Evolutionary conservation across 2,113 vertebrate genomes (phyloP).

Genomic region (Engraulis encrasicolus): DNA sequence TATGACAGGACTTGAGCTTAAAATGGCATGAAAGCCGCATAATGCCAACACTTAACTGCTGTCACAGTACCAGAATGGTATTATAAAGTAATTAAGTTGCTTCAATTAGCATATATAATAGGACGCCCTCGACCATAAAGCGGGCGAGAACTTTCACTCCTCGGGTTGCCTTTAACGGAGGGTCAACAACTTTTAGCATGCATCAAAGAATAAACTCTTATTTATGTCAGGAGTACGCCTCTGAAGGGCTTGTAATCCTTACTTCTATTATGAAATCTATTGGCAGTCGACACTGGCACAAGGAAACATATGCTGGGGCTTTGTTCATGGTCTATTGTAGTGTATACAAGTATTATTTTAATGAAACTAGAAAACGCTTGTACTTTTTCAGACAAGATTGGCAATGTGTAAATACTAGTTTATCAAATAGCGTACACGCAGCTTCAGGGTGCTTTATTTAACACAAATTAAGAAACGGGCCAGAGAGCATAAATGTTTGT

Average conservation of each 20-base stretch:
- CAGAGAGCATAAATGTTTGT: background rate
- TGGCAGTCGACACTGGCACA: background rate
- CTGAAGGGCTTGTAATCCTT: constrained; percentile 58
- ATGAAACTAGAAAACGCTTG: background rate
- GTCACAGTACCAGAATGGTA: constrained; percentile 65
- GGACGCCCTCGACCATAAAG: constrained; percentile 47
- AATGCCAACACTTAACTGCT: constrained; percentile 55
- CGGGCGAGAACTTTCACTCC: constrained; percentile 57
- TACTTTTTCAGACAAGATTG: background rate
- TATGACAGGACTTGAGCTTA: constrained; percentile 40
- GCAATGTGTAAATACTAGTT: background rate
- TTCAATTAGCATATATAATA: constrained; percentile 78
- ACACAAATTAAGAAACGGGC: background rate
- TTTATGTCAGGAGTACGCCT: constrained; percentile 66
- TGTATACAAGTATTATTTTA: constrained; percentile 12
- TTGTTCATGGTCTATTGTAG: background rate
- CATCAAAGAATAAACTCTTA: constrained; percentile 60
- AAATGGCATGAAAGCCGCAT: constrained; percentile 56
- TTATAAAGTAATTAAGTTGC: constrained; percentile 77
- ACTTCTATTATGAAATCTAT: constrained; percentile 8
- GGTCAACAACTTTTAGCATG: constrained; percentile 62
- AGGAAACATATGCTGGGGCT: background rate
- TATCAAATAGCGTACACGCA: background rate
- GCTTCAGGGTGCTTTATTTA: background rate
- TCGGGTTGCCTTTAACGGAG: constrained; percentile 58